Conservation (phyloP, 53 echinoderm and acorn worm species). For the Mesocentrotus franciscanus region DNA sequence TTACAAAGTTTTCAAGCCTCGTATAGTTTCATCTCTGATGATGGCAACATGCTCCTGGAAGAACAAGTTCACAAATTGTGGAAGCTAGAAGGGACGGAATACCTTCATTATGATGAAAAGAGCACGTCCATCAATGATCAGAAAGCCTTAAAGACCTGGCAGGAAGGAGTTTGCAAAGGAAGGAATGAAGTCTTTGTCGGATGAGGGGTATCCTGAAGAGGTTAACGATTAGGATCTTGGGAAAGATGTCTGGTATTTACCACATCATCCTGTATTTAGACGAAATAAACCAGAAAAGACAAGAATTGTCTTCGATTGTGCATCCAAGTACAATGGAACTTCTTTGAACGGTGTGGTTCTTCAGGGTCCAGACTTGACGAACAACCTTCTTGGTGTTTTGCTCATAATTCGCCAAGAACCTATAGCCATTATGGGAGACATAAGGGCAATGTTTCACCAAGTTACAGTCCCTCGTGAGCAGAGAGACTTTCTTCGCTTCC, state of each 20-base stretch:
- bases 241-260: background rate
- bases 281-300: no score
- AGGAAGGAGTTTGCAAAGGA: constrained; percentile 50
- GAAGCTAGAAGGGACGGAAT: constrained; percentile 70
- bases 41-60: background rate
- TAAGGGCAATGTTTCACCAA: constrained; percentile 2
- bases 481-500: background rate
- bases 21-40: constrained; percentile 47
- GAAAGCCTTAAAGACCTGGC: constrained; percentile 70
- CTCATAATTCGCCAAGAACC: background rate
- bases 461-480: background rate
- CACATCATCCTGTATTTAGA: no score
- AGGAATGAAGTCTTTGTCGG: constrained; percentile 41
- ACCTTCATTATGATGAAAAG: constrained; percentile 59
- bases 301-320: no score
- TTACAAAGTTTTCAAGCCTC: constrained; percentile 10
- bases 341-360: no score
- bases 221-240: background rate
- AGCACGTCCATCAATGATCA: constrained; percentile 70
- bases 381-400: no score
- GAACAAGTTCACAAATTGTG: constrained; percentile 72
- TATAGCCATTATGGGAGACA: background rate
- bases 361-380: no score
- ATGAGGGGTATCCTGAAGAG: constrained; percentile 63
- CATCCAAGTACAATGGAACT: no score